phyloP scores from a whole-genome alignment of 2,797 vertebrate genomes.

The Galaxias olidus region DNA sequence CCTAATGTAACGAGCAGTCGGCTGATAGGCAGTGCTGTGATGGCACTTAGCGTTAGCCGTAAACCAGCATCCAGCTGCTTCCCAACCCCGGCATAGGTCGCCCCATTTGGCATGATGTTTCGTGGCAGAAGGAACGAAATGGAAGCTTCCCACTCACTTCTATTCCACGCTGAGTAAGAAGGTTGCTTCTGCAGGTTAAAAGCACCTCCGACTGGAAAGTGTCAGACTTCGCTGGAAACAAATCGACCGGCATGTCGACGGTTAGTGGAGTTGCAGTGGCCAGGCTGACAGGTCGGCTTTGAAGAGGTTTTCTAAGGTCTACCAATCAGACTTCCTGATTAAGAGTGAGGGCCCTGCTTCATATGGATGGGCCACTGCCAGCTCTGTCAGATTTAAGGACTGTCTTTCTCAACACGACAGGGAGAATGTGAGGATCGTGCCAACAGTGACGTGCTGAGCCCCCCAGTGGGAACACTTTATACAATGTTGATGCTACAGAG shows the following conservation, averaged over 20 bases:
- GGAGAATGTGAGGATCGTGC: slow-evolving; percentile 32
- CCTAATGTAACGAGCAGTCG: slow-evolving; percentile 18
- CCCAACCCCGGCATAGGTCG: slow-evolving; percentile 4
- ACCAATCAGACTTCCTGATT: not conserved
- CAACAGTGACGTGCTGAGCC: slow-evolving; percentile 21
- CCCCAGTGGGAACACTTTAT: slow-evolving; percentile 13
- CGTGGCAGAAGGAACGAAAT: slow-evolving; percentile 9
- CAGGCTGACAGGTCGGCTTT: not conserved
- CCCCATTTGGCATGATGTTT: slow-evolving; percentile 24
- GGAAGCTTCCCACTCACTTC: not conserved
- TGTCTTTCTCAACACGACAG: slow-evolving; percentile 12
- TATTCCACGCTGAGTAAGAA: too few relatives aligned
- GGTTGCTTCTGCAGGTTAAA: too few relatives aligned
- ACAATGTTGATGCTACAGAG: slow-evolving; percentile 5
- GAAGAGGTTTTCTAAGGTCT: not conserved
- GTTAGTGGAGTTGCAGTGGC: too few relatives aligned
- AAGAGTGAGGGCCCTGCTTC: not conserved
- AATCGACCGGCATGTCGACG: too few relatives aligned
- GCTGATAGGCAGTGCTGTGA: slow-evolving; percentile 15
- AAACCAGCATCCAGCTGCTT: slow-evolving; percentile 28
- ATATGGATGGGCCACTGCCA: slow-evolving; percentile 22
- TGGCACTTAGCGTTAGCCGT: slow-evolving; percentile 27
- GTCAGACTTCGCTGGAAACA: too few relatives aligned
- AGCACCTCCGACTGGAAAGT: too few relatives aligned
- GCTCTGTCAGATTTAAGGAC: slow-evolving; percentile 22